phyloP scores from a whole-genome alignment of 2,113 vertebrate species.

The Corythaixoides concolor region DNA sequence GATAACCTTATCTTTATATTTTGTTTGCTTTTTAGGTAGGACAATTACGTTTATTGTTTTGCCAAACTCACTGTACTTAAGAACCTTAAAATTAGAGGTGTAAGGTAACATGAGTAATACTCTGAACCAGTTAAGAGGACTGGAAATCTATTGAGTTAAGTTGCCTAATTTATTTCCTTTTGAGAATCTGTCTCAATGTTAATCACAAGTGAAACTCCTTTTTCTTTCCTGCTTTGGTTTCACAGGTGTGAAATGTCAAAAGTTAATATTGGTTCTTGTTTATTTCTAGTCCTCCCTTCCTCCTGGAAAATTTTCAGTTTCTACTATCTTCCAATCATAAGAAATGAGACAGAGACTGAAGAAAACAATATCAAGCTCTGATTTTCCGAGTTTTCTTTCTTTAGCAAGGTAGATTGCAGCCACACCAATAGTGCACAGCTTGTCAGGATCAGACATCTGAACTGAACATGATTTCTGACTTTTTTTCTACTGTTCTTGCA shows the following conservation, averaged over 20 bases:
- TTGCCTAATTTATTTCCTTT: conserved; percentile 27
- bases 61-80: not conserved
- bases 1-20: conserved; percentile 38
- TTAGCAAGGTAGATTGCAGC: not conserved
- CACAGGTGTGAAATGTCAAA: conserved; percentile 33
- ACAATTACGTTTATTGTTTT: not conserved
- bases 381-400: not conserved
- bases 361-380: not conserved
- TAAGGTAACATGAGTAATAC: not conserved
- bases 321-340: not conserved
- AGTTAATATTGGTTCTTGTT: conserved; percentile 26
- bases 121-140: not conserved
- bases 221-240: conserved; percentile 34
- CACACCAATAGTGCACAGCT: not conserved
- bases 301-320: not conserved
- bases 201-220: conserved; percentile 25
- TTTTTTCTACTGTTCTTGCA: not conserved
- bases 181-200: conserved; percentile 9
- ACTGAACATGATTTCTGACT: not conserved
- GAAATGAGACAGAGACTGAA: not conserved
- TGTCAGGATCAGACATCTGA: not conserved
- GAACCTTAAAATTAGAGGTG: not conserved
- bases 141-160: not conserved
- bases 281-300: not conserved
- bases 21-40: conserved; percentile 41